Base-by-base conservation (phyloP, 2,113 vertebrate genomes). In the Spilogale gracilis region DNA sequence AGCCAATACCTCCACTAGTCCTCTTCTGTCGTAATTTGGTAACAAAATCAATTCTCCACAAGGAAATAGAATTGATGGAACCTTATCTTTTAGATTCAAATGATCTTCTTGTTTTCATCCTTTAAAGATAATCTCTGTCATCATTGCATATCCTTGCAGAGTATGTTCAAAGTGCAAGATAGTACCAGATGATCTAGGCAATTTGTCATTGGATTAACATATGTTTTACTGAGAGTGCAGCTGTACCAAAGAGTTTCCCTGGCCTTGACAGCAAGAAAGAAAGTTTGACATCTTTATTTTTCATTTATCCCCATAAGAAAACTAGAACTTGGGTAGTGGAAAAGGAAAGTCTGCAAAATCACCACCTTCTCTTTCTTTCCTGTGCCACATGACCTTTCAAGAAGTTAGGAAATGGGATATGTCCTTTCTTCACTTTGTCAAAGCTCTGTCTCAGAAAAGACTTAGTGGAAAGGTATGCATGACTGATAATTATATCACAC, bases 181-280 rank as follows among this genome's bases (percentile, higher is more conserved):
- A 48, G 86, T 65, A 58, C 43, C 82, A 4, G 80, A 25, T 79
- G 91, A 81, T 91, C 88, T 12, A 25, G 87, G 88, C 56, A 60
- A 58, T 81, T 82, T 89, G 93, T 82, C 2, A 0, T 6, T 45
- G 63, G 97, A 82, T 95, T 71, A 85, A 69, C 58, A 25, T 21
- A 71, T n/a, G 92, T 63, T 92, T 88, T 69, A n/a, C 60, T 1
- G 56, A 56, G 63, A 82, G 38, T 2, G 11, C 10, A 1, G 76
- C 14, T 30, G 21, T 0, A 9, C 13, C 1, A 4, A 86, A 12
- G 0, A 0, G 20, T 21, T 89, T 23, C 1, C 0, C 25, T 61
- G 45, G 65, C 58, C 85, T 81, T 52, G 32, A 76, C 23, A 9
- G 38, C 9, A 0, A 9, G n/a, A n/a, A 30, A 25, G 17, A 2